Conservation (phyloP, 2,113 vertebrate species). For the Pterophyllum scalare region DNA sequence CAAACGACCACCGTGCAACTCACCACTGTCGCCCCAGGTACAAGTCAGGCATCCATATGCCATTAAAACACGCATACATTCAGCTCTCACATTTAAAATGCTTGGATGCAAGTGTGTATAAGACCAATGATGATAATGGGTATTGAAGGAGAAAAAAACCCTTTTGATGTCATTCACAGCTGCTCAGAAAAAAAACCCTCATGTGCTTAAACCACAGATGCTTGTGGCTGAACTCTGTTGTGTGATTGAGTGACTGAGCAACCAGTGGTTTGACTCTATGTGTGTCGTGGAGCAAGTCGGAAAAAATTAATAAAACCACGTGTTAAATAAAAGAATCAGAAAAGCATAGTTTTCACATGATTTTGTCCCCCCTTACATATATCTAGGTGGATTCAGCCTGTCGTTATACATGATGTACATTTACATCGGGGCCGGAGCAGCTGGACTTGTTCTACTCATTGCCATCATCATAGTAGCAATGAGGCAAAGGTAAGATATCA, state of each 20-base stretch:
- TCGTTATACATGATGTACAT: slow-evolving; percentile 69
- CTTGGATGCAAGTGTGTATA: not conserved
- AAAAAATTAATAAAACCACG: not conserved
- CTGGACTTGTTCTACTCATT: slow-evolving; percentile 63
- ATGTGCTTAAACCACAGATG: slow-evolving; percentile 29
- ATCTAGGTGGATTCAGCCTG: slow-evolving; percentile 62
- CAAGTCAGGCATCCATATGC: not conserved
- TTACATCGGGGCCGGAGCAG: slow-evolving; percentile 69
- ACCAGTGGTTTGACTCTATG: not conserved
- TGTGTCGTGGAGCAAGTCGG: not conserved
- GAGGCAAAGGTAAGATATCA: slow-evolving; percentile 65
- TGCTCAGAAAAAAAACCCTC: accelerated
- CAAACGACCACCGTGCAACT: slow-evolving; percentile 71
- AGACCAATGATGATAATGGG: not conserved
- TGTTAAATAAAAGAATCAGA: not conserved
- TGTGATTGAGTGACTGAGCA: not conserved
- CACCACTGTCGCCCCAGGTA: slow-evolving; percentile 72
- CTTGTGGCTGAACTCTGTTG: not conserved
- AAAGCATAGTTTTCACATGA: not conserved
- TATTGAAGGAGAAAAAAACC: not conserved
- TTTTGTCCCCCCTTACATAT: not conserved
- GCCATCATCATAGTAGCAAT: slow-evolving; percentile 55
- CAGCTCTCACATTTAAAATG: not conserved
- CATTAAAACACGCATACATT: not conserved
- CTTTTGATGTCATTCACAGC: not conserved